phyloP scores from a whole-genome alignment of 1,140 invertebrate species.

The Psix sp. region DNA sequence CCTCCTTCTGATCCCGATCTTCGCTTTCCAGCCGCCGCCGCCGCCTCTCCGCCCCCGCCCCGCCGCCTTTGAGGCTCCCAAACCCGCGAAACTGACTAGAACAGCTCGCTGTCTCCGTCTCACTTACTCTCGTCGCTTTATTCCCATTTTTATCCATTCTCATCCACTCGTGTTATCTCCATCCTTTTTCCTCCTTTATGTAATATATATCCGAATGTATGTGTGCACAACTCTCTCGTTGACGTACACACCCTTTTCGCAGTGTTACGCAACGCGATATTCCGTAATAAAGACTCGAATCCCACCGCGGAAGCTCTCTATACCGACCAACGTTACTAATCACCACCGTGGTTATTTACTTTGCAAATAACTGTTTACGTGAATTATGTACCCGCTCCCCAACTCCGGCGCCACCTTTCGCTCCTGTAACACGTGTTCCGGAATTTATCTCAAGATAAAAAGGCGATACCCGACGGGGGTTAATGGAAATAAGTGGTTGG shows the following conservation, averaged over 20 bases:
- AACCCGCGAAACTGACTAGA: slow-evolving; percentile 49
- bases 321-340: slow-evolving; percentile 15
- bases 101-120: slow-evolving; percentile 27
- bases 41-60: slow-evolving; percentile 10
- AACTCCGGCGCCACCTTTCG: slow-evolving; percentile 7
- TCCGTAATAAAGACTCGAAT: slow-evolving; percentile 58
- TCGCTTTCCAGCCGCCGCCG: slow-evolving; percentile 43
- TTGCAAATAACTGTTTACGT: slow-evolving; percentile 21
- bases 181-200: background rate
- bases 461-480: background rate
- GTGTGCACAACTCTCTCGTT: slow-evolving; percentile 32
- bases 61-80: slow-evolving; percentile 32
- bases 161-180: slow-evolving; percentile 15
- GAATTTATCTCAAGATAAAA: slow-evolving; percentile 12
- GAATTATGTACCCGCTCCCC: slow-evolving; percentile 15
- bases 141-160: slow-evolving; percentile 9
- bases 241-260: slow-evolving; percentile 53
- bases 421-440: slow-evolving; percentile 11
- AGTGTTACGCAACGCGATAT: slow-evolving; percentile 59
- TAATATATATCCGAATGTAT: slow-evolving; percentile 20
- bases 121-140: background rate
- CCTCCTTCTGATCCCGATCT: slow-evolving; percentile 44
- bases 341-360: slow-evolving; percentile 27
- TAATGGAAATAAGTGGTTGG: slow-evolving; percentile 13
- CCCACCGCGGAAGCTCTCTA: slow-evolving; percentile 34